Conservation (phyloP, 1,140 invertebrate species). For the Drosophila asahinai region DNA sequence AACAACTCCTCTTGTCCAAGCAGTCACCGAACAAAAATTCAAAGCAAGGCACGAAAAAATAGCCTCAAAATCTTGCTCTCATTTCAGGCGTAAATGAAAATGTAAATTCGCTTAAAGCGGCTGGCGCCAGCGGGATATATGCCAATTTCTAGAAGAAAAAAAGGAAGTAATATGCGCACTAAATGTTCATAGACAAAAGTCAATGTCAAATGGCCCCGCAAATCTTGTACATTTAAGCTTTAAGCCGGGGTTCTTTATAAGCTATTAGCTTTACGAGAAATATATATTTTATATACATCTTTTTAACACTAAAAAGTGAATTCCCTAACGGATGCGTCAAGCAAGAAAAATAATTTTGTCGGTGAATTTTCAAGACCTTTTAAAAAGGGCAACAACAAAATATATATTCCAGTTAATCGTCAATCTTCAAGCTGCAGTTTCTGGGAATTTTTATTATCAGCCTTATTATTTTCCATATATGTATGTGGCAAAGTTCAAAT, state of each 20-base stretch:
- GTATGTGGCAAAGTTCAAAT: too few species aligned
- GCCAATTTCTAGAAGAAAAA: background rate
- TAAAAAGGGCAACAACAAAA: background rate
- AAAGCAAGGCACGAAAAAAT: slow-evolving; percentile 50
- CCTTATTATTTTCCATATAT: background rate
- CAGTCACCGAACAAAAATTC: slow-evolving; percentile 55
- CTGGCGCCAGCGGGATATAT: slow-evolving; percentile 32
- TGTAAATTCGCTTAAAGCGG: slow-evolving; percentile 74
- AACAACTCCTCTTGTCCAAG: slow-evolving; percentile 21
- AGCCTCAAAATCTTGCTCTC: slow-evolving; percentile 62
- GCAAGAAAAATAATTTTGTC: background rate
- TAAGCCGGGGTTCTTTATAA: background rate
- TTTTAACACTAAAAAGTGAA: background rate
- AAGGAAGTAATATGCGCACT: background rate
- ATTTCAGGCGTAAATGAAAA: slow-evolving; percentile 79
- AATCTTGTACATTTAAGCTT: background rate
- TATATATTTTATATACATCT: background rate
- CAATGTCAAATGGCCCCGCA: slow-evolving; percentile 29
- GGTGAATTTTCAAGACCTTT: too few species aligned
- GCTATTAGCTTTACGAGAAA: background rate
- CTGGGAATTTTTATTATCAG: background rate
- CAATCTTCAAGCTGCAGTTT: background rate
- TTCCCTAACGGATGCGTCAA: background rate
- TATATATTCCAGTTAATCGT: too few species aligned
- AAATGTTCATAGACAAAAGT: slow-evolving; percentile 39